Evolutionary conservation across 2,888 invertebrate species (phyloP).

Genomic region (Cheilosia urbana): DNA sequence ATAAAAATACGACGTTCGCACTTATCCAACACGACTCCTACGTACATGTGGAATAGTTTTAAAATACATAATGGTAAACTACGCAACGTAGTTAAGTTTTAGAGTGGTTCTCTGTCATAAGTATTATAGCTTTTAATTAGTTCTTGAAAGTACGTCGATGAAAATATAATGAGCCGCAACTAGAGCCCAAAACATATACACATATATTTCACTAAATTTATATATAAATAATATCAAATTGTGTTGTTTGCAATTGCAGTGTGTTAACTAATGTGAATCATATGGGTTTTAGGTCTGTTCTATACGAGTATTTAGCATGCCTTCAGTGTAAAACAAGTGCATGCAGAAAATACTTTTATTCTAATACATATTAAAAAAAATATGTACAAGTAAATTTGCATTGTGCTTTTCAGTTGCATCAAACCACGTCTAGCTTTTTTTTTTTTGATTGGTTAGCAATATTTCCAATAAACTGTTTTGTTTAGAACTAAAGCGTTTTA

Average conservation of each 20-base stretch:
- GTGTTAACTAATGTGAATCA: not conserved
- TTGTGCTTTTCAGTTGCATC: conserved; percentile 12
- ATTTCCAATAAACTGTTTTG: conserved; percentile 5
- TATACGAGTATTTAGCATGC: conserved; percentile 42
- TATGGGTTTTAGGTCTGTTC: not conserved
- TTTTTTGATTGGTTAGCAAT: conserved; percentile 9
- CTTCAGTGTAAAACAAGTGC: conserved; percentile 8
- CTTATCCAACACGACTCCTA: too few relatives aligned
- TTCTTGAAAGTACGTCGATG: too few relatives aligned
- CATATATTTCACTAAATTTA: too few relatives aligned
- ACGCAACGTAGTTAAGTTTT: too few relatives aligned
- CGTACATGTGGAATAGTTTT: too few relatives aligned
- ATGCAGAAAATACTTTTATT: conserved; percentile 1
- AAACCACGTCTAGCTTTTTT: conserved; percentile 18
- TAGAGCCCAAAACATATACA: too few relatives aligned
- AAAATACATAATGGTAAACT: too few relatives aligned
- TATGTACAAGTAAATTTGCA: not conserved
- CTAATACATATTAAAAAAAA: not conserved
- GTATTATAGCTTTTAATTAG: too few relatives aligned
- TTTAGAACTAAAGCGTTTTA: conserved; percentile 24
- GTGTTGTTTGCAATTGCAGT: not conserved
- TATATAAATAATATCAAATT: too few relatives aligned
- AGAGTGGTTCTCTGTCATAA: too few relatives aligned
- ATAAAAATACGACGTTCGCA: too few relatives aligned
- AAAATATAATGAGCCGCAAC: too few relatives aligned